These are phyloP conservation scores for Eriosoma lanigerum DNA, from an alignment of 1,140 invertebrate species.

Conservation along the genomic window DNA sequence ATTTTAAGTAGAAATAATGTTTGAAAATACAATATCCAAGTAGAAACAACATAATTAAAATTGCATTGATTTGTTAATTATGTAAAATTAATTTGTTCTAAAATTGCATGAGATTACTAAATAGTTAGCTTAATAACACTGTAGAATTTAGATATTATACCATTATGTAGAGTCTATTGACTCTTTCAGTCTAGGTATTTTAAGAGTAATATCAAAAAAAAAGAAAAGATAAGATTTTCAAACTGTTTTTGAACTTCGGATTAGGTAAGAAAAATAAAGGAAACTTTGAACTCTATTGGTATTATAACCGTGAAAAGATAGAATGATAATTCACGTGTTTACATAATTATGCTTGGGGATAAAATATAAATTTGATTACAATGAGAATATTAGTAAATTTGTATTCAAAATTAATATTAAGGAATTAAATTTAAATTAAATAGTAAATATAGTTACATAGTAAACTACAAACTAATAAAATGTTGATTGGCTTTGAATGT, in stretches of 20 bases:
- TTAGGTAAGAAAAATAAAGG: conserved; percentile 64
- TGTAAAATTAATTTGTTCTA: neutral
- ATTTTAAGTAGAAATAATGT: neutral
- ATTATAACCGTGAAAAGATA: conserved; percentile 63
- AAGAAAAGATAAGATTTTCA: too few species aligned
- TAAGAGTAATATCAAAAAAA: too few species aligned
- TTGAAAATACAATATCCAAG: neutral
- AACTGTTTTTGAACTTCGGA: conserved; percentile 61
- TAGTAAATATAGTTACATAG: neutral
- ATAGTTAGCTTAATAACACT: neutral
- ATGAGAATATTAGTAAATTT: conserved; percentile 64
- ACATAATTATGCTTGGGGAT: too few species aligned
- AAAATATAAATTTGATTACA: conserved; percentile 67
- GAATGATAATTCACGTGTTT: conserved; percentile 67
- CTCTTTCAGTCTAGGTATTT: too few species aligned
- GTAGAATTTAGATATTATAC: neutral
- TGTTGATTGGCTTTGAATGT: neutral
- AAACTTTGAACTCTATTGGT: conserved; percentile 63
- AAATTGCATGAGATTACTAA: neutral
- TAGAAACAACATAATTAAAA: too few species aligned
- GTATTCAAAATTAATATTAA: conserved; percentile 9
- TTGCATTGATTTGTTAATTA: too few species aligned
- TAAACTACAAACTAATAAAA: neutral
- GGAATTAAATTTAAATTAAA: too few species aligned
- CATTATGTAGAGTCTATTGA: neutral